Percentiles rank a stretch among this genome's conserved stretches.
These are phyloP conservation scores for Apodemus speciosus DNA, from an alignment of 2,113 vertebrate species.

Conservation along the genomic window DNA sequence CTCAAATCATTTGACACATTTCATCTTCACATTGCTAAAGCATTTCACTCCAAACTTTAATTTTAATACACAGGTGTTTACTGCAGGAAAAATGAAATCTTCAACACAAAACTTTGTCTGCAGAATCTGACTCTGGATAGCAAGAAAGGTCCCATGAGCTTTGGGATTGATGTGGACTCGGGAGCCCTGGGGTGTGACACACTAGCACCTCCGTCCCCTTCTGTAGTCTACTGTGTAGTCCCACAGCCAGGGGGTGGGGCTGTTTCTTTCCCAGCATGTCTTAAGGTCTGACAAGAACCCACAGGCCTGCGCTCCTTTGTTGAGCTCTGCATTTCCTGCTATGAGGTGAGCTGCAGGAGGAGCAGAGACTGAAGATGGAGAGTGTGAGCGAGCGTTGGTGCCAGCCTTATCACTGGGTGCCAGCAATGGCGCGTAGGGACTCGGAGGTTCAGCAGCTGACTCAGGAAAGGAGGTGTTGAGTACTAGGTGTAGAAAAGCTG, in stretches of 20 bases:
- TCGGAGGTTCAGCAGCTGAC: background rate
- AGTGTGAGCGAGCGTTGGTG: no score
- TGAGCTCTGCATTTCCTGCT: background rate
- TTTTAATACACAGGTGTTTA: constrained; percentile 46
- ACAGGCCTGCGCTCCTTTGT: background rate
- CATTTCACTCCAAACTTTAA: constrained; percentile 50
- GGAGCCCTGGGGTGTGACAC: background rate
- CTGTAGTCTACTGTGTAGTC: background rate
- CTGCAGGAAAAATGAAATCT: background rate
- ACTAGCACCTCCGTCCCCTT: background rate
- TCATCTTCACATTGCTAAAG: constrained; percentile 47
- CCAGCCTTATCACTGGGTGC: background rate
- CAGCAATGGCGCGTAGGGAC: background rate
- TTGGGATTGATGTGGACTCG: background rate
- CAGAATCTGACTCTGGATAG: background rate
- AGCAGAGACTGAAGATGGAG: background rate
- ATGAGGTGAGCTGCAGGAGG: background rate
- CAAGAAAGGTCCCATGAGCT: background rate
- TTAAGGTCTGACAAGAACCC: background rate
- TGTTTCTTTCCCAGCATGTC: background rate
- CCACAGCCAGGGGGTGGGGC: background rate
- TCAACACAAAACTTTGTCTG: constrained; percentile 2
- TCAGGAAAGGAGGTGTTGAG: background rate
- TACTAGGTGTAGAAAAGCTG: background rate
- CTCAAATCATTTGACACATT: constrained; percentile 43